Conservation (phyloP, 2,888 invertebrate species). For the Azorinus chamasolen region DNA sequence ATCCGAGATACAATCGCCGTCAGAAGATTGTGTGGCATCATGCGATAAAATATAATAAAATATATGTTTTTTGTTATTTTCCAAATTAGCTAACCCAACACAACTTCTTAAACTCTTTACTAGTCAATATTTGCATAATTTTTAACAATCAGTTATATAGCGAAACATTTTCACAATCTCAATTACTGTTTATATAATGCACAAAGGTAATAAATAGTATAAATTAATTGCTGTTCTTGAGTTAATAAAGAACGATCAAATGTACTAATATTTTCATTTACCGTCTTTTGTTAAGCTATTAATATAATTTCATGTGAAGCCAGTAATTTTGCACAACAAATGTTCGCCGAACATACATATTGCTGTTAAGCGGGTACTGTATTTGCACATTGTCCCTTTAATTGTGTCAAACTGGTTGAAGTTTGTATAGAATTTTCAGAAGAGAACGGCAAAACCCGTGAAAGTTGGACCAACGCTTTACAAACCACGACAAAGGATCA, state of each 20-base stretch:
- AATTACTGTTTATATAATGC: conserved; percentile 12
- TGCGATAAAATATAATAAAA: too few relatives aligned
- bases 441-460: conserved; percentile 35
- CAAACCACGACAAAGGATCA: conserved; percentile 54
- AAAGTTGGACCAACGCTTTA: conserved; percentile 43
- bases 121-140: too few relatives aligned
- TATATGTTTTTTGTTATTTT: too few relatives aligned
- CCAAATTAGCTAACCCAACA: too few relatives aligned
- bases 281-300: conserved; percentile 25
- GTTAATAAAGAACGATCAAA: conserved; percentile 34
- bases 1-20: too few relatives aligned
- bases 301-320: conserved; percentile 37
- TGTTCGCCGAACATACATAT: too few relatives aligned
- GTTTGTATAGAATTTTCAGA: conserved; percentile 43
- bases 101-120: too few relatives aligned
- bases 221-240: conserved; percentile 23
- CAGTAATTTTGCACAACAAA: conserved; percentile 1
- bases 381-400: conserved; percentile 20
- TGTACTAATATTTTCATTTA: conserved; percentile 55
- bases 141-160: too few relatives aligned
- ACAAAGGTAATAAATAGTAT: conserved; percentile 36
- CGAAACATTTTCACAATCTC: background rate
- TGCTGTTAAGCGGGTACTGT: background rate
- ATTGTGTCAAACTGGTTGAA: conserved; percentile 21
- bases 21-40: too few relatives aligned